Evolutionary conservation across 2,797 vertebrate species (phyloP).

Genomic region (Psittacula derbiana): DNA sequence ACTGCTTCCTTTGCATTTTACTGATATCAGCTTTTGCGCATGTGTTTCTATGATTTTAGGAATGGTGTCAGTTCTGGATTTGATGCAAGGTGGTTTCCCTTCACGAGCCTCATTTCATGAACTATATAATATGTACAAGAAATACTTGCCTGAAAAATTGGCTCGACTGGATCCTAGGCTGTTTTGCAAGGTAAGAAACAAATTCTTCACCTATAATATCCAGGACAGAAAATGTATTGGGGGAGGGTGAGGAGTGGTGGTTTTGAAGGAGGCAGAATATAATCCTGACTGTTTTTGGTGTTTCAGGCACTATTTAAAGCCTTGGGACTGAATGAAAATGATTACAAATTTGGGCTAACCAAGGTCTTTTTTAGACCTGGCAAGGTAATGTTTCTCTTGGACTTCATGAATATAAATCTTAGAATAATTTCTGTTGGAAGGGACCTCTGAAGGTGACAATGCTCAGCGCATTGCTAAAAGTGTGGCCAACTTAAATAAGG

Average conservation of each 20-base stretch:
- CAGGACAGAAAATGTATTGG: not conserved
- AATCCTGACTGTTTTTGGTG: constrained; percentile 26
- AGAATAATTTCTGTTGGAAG: not conserved
- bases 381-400: constrained; percentile 83
- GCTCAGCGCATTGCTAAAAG: not conserved
- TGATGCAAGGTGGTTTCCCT: constrained; percentile 99
- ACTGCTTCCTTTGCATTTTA: not conserved
- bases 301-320: constrained; percentile 96
- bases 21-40: not conserved
- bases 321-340: constrained; percentile 92
- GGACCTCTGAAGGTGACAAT: not conserved
- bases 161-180: constrained; percentile 92
- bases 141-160: constrained; percentile 93
- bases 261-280: not conserved
- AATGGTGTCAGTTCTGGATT: constrained; percentile 96
- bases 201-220: not conserved
- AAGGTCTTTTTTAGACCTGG: constrained; percentile 96
- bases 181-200: constrained; percentile 90
- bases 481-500: not conserved
- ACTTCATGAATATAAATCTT: not conserved
- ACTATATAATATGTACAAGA: constrained; percentile 98
- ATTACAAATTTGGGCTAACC: constrained; percentile 98
- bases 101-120: constrained; percentile 96
- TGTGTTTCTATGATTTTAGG: constrained; percentile 73
- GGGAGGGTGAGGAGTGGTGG: not conserved